Evolutionary conservation across 2,113 vertebrate species (phyloP).

Genomic region (Pristiophorus japonicus): DNA sequence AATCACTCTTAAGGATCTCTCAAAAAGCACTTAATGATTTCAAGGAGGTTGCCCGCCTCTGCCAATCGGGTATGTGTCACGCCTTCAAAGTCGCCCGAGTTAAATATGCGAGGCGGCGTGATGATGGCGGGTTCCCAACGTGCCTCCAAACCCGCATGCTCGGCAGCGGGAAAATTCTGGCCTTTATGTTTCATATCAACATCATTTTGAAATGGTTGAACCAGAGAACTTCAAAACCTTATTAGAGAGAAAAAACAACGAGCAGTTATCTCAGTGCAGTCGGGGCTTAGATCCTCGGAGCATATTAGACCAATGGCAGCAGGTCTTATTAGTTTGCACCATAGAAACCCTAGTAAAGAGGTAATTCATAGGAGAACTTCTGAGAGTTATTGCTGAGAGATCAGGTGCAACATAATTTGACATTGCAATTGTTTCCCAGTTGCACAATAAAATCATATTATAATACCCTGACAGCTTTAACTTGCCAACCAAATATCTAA

Average conservation of each 20-base stretch:
- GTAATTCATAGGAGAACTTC: background rate
- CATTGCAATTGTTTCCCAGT: background rate
- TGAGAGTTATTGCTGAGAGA: background rate
- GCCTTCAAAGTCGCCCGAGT: no score
- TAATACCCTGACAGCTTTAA: background rate
- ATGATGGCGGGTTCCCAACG: no score
- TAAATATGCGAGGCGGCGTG: no score
- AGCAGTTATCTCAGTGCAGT: background rate
- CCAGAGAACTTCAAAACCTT: background rate
- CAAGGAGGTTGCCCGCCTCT: no score
- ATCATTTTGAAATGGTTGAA: background rate
- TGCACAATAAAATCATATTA: background rate
- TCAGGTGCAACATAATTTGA: background rate
- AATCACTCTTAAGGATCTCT: no score
- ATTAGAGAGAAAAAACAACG: background rate
- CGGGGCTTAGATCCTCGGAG: background rate
- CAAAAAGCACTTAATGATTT: no score
- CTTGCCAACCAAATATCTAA: background rate
- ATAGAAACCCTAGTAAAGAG: background rate
- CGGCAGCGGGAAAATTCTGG: no score
- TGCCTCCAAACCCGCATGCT: no score
- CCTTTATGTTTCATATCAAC: background rate
- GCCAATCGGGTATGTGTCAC: no score
- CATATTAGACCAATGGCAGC: background rate
- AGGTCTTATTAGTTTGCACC: background rate